Evolutionary conservation across 1,140 invertebrate species (phyloP).

Genomic region (Holcopasites calliopsidis): DNA sequence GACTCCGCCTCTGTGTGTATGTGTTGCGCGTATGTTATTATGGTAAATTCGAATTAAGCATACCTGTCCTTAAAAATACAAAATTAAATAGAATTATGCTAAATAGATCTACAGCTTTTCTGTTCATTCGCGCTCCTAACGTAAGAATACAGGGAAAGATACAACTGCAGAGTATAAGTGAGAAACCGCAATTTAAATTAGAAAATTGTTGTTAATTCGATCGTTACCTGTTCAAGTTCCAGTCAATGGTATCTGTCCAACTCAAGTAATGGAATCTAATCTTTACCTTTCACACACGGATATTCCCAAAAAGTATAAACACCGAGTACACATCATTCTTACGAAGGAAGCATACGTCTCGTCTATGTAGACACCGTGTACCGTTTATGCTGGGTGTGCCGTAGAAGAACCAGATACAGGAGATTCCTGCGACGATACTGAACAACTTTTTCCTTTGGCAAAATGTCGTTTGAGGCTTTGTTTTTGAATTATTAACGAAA

Average conservation of each 20-base stretch:
- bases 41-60: neutral
- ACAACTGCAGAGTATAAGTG: neutral
- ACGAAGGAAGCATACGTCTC: neutral
- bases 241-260: slow-evolving; percentile 17
- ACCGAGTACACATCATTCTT: neutral
- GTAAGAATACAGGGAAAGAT: too few species aligned
- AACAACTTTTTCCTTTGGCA: too few species aligned
- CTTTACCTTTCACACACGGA: slow-evolving; percentile 64
- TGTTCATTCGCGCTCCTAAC: neutral
- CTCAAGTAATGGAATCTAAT: slow-evolving; percentile 8
- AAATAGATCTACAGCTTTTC: neutral
- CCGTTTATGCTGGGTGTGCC: too few species aligned
- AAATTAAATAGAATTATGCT: neutral
- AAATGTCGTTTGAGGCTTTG: too few species aligned
- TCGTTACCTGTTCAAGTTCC: slow-evolving; percentile 24
- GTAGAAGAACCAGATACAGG: too few species aligned
- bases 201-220: neutral
- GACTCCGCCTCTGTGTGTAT: neutral
- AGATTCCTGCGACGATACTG: too few species aligned
- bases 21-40: neutral
- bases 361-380: too few species aligned
- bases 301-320: slow-evolving; percentile 64
- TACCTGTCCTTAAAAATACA: neutral
- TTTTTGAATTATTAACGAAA: too few species aligned
- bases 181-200: slow-evolving; percentile 2